Base-by-base conservation (phyloP, 1,140 invertebrate species). In the Rhyacophila brunnea region DNA sequence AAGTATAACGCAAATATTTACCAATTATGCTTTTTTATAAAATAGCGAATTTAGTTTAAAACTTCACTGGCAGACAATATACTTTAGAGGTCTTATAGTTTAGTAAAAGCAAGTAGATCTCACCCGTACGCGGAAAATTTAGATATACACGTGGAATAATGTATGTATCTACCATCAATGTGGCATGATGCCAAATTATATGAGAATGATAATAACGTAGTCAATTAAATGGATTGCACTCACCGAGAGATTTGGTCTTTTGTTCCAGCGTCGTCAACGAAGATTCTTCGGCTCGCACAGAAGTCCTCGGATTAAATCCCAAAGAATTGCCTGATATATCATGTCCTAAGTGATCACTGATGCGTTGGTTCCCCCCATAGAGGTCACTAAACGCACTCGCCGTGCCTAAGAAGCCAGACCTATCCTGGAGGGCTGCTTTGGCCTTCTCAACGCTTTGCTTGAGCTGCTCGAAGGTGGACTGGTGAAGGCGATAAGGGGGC, bases 371-470 rank as follows among this genome's bases (percentile, higher is more conserved):
- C 0, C 78, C 78, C 28, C 76, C 77, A 62, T 82, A 83, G 44
- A 83, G 75, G 59, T 83, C 81, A 68, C 81, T 81, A 69, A 83
- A 83, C 0, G 81, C 81, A 13, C 80, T 81, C 17, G 80, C 77
- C 0, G 79, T 74, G 0, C 81, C 79, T 28, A 83, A 68, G 4
- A 77, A 61, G 0, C 75, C 72, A 6, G 74, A 76, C 14, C 77
- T 42, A 71, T 83, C 84, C 71, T 86, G 84, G 40, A 92, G 74
- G 0, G 89, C 91, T 6, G 91, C 90, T 70, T 93, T 93, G 9
- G 91, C 90, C 71, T 92, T 92, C 70, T 92, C 90, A 18, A 92
- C 90, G 66, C 89, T 91, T 68, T 93, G 90, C 67, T 92, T 93
- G 14, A 92, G 79, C 69, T 92, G 90, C 70, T 92, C 90, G 77